Percentiles rank a stretch among this genome's conserved stretches.
These are phyloP conservation scores for Eidolon dupreanum DNA, from an alignment of 2,797 vertebrate species.

Conservation along the genomic window DNA sequence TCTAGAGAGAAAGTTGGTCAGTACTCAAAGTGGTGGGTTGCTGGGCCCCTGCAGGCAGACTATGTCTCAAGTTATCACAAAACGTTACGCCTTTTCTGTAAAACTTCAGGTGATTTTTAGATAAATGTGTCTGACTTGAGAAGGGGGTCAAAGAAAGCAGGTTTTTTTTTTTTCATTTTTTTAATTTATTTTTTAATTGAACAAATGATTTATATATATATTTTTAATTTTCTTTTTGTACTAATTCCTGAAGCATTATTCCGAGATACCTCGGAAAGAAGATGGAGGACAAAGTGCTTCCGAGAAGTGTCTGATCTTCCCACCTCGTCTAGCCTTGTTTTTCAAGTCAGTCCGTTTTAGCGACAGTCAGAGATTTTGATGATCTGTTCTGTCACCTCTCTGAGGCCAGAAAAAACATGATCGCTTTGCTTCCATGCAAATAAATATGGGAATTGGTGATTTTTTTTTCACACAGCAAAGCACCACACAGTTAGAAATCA, in stretches of 20 bases:
- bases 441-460: neutral
- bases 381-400: neutral
- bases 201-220: too few species aligned
- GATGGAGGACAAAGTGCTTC: neutral
- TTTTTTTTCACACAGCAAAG: constrained; percentile 34
- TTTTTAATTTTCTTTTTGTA: neutral
- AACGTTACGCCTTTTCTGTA: neutral
- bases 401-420: neutral
- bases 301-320: neutral
- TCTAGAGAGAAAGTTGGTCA: neutral
- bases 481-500: neutral
- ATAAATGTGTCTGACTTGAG: neutral
- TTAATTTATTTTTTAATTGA: too few species aligned
- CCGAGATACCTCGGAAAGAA: neutral
- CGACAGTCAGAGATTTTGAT: neutral
- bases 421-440: neutral
- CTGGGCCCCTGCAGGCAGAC: neutral
- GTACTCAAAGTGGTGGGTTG: neutral
- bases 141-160: neutral
- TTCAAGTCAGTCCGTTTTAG: neutral
- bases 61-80: neutral
- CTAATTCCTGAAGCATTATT: constrained; percentile 16
- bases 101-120: neutral
- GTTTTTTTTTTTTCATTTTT: neutral
- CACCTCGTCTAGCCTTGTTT: neutral